Percentiles rank a stretch among this genome's conserved stretches.
phyloP scores from a whole-genome alignment of 2,888 invertebrate species.

The Lochmaea crataegi region DNA sequence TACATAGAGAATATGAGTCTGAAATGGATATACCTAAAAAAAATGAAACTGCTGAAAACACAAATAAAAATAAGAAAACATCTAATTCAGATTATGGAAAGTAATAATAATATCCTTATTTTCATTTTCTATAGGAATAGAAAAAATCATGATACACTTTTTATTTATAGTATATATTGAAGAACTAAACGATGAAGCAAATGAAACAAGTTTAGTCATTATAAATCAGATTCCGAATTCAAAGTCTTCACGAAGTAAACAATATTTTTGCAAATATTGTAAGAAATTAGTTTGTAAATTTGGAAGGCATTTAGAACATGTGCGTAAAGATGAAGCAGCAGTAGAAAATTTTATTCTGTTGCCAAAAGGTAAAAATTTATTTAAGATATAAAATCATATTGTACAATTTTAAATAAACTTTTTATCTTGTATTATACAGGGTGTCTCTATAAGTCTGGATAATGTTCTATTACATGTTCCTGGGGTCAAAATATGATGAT shows the following conservation, averaged over 20 bases:
- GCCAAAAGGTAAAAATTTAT: slow-evolving; percentile 4
- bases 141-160: no score
- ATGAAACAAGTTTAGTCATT: no score
- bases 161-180: no score
- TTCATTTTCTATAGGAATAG: no score
- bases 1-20: no score
- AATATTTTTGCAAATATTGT: background rate
- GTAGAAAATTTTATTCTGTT: background rate
- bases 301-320: slow-evolving; percentile 2
- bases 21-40: no score
- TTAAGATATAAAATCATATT: background rate
- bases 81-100: no score
- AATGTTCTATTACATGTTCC: slow-evolving; percentile 1
- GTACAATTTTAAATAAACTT: background rate
- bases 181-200: no score
- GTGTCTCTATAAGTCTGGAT: background rate
- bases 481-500: slow-evolving; percentile 1
- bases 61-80: no score
- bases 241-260: slow-evolving; percentile 3
- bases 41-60: no score
- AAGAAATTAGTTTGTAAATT: slow-evolving; percentile 4
- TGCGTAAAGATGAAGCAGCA: background rate
- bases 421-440: background rate
- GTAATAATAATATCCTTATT: no score
- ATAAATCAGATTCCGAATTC: no score